phyloP scores from a whole-genome alignment of 2,113 vertebrate species.

The Prunella himalayana region DNA sequence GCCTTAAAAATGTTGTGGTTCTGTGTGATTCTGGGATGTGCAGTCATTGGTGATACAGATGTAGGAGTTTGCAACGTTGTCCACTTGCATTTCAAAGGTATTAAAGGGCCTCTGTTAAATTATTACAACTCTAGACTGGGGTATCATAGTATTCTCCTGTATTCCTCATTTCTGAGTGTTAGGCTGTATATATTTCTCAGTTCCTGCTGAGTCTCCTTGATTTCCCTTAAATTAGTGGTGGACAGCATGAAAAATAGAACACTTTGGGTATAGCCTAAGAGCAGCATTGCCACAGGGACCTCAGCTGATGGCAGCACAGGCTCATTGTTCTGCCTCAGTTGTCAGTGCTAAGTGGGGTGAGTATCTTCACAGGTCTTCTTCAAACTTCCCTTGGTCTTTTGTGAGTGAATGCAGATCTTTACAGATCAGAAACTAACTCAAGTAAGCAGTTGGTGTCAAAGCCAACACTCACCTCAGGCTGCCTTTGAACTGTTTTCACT shows the following conservation, averaged over 20 bases:
- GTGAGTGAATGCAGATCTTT: background rate
- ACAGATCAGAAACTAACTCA: background rate
- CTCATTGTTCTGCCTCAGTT: background rate
- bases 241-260: background rate
- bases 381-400: background rate
- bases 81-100: background rate
- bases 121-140: background rate
- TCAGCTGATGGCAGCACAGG: background rate
- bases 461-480: background rate
- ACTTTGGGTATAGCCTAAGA: background rate
- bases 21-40: background rate
- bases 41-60: rapidly evolving
- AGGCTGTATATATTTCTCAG: background rate
- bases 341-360: background rate
- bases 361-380: background rate
- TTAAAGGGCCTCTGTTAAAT: background rate
- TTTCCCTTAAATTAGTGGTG: background rate
- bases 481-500: constrained; percentile 9
- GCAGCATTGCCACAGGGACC: background rate
- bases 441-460: background rate
- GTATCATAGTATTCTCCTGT: background rate
- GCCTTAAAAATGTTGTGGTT: background rate
- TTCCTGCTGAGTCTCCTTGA: background rate
- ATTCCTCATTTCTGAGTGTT: background rate
- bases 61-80: background rate